These are phyloP conservation scores for Pollachius pollachius DNA, from an alignment of 2,113 vertebrate genomes.

Conservation along the genomic window DNA sequence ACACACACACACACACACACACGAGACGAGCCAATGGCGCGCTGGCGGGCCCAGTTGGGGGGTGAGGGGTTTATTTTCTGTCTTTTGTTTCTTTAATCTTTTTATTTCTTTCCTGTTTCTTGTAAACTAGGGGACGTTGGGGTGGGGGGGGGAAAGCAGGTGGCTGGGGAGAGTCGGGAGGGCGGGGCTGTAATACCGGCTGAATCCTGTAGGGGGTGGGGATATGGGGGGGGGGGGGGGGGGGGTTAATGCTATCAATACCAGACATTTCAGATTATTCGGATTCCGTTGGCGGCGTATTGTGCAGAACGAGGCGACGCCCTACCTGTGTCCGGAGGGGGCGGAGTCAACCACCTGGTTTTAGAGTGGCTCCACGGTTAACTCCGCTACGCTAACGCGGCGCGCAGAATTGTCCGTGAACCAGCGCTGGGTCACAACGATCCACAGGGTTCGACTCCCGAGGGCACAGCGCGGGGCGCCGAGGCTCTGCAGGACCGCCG, in stretches of 20 bases:
- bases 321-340: constrained; percentile 26
- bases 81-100: constrained; percentile 55
- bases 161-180: constrained; percentile 31
- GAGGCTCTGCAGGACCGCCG: constrained; percentile 41
- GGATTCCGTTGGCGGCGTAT: background rate
- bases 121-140: constrained; percentile 66
- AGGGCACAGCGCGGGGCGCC: background rate
- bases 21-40: constrained; percentile 54
- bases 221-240: background rate
- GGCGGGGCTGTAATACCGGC: constrained; percentile 47
- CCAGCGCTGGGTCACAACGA: no score
- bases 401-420: no score
- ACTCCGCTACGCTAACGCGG: no score
- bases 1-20: constrained; percentile 40
- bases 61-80: constrained; percentile 63
- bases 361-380: constrained; percentile 37
- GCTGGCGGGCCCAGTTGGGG: constrained; percentile 66
- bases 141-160: constrained; percentile 18
- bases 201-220: constrained; percentile 29
- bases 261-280: constrained; percentile 40
- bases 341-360: constrained; percentile 58
- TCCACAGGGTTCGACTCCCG: no score
- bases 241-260: background rate
- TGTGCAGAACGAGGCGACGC: constrained; percentile 32
- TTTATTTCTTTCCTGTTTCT: constrained; percentile 70